Evolutionary conservation across 2,888 invertebrate species (phyloP).

Genomic region (Leptura quadrifasciata): DNA sequence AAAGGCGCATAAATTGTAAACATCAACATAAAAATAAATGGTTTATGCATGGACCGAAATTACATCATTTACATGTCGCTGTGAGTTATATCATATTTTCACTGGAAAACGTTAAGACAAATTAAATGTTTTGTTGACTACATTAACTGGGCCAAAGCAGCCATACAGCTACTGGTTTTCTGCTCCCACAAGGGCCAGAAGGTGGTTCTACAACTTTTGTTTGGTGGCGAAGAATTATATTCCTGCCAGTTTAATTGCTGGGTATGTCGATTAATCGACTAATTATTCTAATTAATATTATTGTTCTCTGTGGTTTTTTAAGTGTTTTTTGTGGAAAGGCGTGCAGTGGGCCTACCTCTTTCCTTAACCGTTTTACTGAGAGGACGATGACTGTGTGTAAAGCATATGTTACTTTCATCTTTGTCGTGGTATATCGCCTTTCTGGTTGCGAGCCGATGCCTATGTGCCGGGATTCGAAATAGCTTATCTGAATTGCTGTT

Average conservation of each 20-base stretch:
- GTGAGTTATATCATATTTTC: slow-evolving; percentile 5
- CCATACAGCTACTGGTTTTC: slow-evolving; percentile 27
- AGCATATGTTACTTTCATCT: slow-evolving; percentile 23
- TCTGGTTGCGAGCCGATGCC: background rate
- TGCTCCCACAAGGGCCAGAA: slow-evolving; percentile 20
- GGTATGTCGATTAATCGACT: background rate
- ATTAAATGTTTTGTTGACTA: slow-evolving; percentile 23
- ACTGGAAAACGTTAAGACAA: slow-evolving; percentile 8
- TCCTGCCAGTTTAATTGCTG: background rate
- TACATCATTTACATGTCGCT: slow-evolving; percentile 24
- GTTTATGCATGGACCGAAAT: slow-evolving; percentile 8
- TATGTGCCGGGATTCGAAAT: background rate
- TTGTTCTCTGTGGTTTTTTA: background rate
- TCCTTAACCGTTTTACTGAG: background rate
- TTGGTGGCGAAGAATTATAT: background rate
- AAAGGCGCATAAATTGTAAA: slow-evolving; percentile 42
- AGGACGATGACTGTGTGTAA: slow-evolving; percentile 23
- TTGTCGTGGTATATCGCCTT: slow-evolving; percentile 5
- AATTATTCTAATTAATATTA: slow-evolving; percentile 14
- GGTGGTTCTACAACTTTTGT: slow-evolving; percentile 18
- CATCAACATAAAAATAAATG: slow-evolving; percentile 51
- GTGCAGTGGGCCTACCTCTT: background rate
- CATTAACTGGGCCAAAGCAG: slow-evolving; percentile 13
- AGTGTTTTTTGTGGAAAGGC: background rate
- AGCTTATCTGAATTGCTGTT: slow-evolving; percentile 22